Evolutionary conservation across 2,113 vertebrate genomes (phyloP).

Genomic region (Noturus placidus): DNA sequence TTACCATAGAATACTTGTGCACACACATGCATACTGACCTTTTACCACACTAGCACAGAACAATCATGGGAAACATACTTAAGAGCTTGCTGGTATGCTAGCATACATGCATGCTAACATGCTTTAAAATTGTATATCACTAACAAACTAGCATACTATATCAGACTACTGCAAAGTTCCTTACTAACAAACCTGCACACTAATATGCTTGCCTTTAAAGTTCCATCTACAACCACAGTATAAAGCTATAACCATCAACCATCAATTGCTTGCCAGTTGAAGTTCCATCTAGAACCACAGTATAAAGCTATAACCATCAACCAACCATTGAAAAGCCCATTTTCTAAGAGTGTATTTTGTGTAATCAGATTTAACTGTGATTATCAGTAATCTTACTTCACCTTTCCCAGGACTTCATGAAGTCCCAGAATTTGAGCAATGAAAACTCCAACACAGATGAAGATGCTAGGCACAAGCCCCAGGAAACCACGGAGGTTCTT

Average conservation of each 20-base stretch:
- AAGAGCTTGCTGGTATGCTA: background rate
- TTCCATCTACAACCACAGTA: background rate
- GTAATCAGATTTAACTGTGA: background rate
- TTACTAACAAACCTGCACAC: background rate
- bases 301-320: background rate
- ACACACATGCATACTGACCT: background rate
- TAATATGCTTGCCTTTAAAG: background rate
- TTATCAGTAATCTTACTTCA: constrained; percentile 48
- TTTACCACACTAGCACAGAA: background rate
- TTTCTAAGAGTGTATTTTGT: background rate
- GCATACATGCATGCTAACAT: background rate
- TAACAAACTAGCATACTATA: background rate
- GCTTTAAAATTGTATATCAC: background rate
- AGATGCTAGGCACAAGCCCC: constrained; percentile 83
- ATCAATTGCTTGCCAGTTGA: background rate
- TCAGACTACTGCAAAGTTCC: background rate
- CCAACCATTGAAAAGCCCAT: background rate
- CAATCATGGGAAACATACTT: background rate
- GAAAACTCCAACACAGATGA: constrained; percentile 88
- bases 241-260: background rate
- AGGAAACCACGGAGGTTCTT: constrained; percentile 85
- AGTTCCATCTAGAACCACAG: background rate
- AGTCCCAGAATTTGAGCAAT: constrained; percentile 83
- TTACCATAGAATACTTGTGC: background rate
- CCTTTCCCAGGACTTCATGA: constrained; percentile 81